phyloP scores from a whole-genome alignment of 2,113 vertebrate genomes.

The Odocoileus hemionus region DNA sequence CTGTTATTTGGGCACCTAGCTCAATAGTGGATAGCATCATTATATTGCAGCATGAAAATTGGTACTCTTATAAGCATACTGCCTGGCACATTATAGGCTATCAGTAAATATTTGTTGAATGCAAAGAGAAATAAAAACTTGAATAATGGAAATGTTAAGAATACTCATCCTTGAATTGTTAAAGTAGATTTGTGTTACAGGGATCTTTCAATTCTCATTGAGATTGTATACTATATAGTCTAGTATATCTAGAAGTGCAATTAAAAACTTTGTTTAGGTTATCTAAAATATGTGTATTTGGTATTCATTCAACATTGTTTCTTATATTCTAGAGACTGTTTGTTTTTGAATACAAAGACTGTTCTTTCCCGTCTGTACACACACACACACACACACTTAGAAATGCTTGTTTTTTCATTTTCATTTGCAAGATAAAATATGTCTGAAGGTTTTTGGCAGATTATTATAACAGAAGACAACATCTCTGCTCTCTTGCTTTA shows the following conservation, averaged over 20 bases:
- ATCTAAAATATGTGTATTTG: not conserved
- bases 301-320: not conserved
- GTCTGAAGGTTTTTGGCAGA: not conserved
- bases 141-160: slow-evolving; percentile 16
- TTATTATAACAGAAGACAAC: not conserved
- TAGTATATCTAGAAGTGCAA: not conserved
- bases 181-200: not conserved
- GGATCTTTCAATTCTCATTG: not conserved
- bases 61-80: not conserved
- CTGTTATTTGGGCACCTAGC: not conserved
- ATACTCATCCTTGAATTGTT: not conserved
- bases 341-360: not conserved
- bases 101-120: slow-evolving; percentile 35
- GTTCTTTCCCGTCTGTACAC: not conserved
- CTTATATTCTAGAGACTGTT: not conserved
- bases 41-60: not conserved
- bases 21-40: not conserved
- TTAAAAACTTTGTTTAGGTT: not conserved
- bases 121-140: not conserved
- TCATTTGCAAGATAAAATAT: not conserved
- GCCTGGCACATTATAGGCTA: not conserved
- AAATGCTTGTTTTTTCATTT: not conserved
- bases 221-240: not conserved
- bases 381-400: not conserved
- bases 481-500: not conserved